Base-by-base conservation (phyloP, 1,140 invertebrate species). In the Diorhabda sublineata region DNA sequence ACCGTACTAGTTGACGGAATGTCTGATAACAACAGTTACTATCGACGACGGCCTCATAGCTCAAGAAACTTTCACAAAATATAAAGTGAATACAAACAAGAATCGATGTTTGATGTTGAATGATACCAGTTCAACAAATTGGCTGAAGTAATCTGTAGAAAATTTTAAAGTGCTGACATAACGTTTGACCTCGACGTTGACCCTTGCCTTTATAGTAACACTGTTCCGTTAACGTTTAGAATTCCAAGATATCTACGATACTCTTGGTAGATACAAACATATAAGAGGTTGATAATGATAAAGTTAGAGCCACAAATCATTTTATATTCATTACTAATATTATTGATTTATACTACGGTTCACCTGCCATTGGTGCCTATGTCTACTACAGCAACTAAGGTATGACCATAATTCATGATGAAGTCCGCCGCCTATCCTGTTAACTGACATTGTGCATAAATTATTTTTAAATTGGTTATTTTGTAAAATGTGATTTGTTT, bases 401-500 rank as follows among this genome's bases (percentile, higher is more conserved):
- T 52, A 26, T 26, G 26, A 52, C 47, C 47, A 45, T 62, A 44
- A 62, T 62, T 62, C 45, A 62, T 62, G 61, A 8, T 45, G 42
- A 45, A 62, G 45, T 44, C 42, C n/a, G 45, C 44, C 5, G 42
- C 44, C 44, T 42, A 44, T 62, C 44, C 8, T 44, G 45, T 62
- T 62, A n/a, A 44, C 61, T 44, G 61, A 43, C 44, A 43, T 44
- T 62, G 61, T 62, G 44, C 61, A 62, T 62, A 62, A 62, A 62
- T 62, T 62, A 62, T 62, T 62, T 62, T 62, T 44, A 62, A 62
- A 62, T 62, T 62, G 44, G 44, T 6, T 52, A n/a, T n/a, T 52
- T n/a, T n/a, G 47, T 52, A 52, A 52, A 52, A 52, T 52, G 47
- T 52, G 47, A 52, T 52, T 52, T 52, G 47, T 52, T 52, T 52